Evolutionary conservation across 2,797 vertebrate genomes (phyloP).

Genomic region (Fistularia commersonii): DNA sequence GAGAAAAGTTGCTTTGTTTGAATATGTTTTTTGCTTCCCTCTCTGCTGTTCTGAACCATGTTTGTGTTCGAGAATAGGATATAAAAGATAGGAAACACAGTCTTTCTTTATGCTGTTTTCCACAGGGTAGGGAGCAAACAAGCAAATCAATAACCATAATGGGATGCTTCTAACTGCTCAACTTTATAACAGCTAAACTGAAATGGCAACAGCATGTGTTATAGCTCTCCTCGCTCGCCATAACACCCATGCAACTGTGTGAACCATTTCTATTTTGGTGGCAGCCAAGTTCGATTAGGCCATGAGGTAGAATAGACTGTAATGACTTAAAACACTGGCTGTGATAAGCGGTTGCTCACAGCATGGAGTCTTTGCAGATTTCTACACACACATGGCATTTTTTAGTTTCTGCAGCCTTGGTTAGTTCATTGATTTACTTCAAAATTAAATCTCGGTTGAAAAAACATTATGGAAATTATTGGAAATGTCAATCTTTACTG

Average conservation of each 20-base stretch:
- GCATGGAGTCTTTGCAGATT: not conserved
- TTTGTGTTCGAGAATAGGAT: slow-evolving; percentile 31
- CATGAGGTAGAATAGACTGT: slow-evolving; percentile 42
- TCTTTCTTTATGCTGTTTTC: slow-evolving; percentile 46
- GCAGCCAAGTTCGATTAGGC: slow-evolving; percentile 47
- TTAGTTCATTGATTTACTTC: no score
- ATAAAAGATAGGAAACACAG: slow-evolving; percentile 36
- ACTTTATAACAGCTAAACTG: slow-evolving; percentile 59
- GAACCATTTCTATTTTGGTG: slow-evolving; percentile 14
- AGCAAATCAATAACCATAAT: slow-evolving; percentile 71
- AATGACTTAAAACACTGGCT: slow-evolving; percentile 16
- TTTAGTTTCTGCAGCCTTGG: no score
- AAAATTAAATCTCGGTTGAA: no score
- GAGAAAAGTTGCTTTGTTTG: slow-evolving; percentile 22
- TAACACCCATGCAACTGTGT: slow-evolving; percentile 39
- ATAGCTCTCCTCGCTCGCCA: slow-evolving; percentile 33
- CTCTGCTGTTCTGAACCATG: slow-evolving; percentile 15
- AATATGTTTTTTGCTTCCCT: not conserved
- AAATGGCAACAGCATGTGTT: slow-evolving; percentile 54
- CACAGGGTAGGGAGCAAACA: slow-evolving; percentile 51
- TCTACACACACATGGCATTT: not conserved
- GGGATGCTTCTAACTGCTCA: slow-evolving; percentile 52
- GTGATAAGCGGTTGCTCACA: not conserved
- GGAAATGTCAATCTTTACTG: no score
- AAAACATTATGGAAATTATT: no score